Conservation (phyloP, 1,140 invertebrate species). For the Colletes gigas region DNA sequence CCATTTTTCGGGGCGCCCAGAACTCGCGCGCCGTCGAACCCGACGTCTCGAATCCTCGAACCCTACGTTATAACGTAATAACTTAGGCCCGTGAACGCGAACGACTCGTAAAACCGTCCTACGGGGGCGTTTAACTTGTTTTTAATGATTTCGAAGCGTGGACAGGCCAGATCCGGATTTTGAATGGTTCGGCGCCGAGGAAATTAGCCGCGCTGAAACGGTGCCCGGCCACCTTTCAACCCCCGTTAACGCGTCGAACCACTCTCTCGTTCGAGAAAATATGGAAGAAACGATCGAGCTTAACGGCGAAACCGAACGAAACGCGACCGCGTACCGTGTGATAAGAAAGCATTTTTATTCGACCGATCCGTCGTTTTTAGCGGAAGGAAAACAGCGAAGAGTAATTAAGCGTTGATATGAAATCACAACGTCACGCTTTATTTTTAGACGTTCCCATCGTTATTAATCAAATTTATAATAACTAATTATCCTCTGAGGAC, state of each 20-base stretch:
- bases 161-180: slow-evolving; percentile 48
- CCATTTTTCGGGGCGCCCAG: slow-evolving; percentile 1
- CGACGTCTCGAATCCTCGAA: slow-evolving; percentile 20
- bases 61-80: slow-evolving; percentile 68
- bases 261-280: not conserved
- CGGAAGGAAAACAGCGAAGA: no score
- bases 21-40: not conserved
- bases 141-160: slow-evolving; percentile 68
- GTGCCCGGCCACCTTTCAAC: slow-evolving; percentile 16
- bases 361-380: not conserved
- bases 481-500: not conserved
- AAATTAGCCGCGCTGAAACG: slow-evolving; percentile 47
- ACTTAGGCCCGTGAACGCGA: slow-evolving; percentile 62
- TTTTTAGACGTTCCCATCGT: no score
- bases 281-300: not conserved
- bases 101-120: slow-evolving; percentile 64
- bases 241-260: not conserved
- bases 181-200: slow-evolving; percentile 23
- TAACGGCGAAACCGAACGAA: not conserved
- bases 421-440: no score
- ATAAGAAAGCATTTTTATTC: slow-evolving; percentile 22
- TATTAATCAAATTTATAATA: not conserved
- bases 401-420: not conserved
- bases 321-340: not conserved
- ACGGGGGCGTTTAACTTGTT: slow-evolving; percentile 65